Evolutionary conservation across 2,113 vertebrate species (phyloP).

Genomic region (Epinephelus moara): DNA sequence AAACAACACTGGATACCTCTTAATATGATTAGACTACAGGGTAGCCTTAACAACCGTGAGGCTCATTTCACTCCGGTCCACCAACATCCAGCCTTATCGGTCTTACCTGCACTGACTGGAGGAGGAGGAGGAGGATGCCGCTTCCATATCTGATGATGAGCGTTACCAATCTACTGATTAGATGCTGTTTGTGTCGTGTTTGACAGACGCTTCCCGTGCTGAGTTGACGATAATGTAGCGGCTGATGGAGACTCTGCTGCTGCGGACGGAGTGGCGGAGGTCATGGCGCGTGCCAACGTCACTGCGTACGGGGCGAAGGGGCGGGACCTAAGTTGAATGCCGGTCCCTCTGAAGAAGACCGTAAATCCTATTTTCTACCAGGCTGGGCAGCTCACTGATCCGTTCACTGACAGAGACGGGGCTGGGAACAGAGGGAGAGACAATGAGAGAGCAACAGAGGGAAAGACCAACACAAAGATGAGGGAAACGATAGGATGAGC

Average conservation of each 20-base stretch:
- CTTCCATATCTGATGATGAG: slow-evolving; percentile 55
- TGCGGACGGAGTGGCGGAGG: background rate
- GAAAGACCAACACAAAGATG: background rate
- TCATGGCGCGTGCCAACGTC: slow-evolving; percentile 51
- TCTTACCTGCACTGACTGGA: slow-evolving; percentile 72
- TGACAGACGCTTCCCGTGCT: background rate
- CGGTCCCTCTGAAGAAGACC: slow-evolving; percentile 62
- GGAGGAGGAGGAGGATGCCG: background rate
- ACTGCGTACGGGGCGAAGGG: background rate
- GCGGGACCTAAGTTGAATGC: slow-evolving; percentile 29
- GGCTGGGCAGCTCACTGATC: slow-evolving; percentile 67
- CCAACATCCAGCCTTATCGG: background rate
- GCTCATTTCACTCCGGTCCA: background rate
- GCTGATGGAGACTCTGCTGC: slow-evolving; percentile 24
- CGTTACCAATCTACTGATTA: background rate
- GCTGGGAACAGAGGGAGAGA: slow-evolving; percentile 22
- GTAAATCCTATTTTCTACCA: slow-evolving; percentile 74
- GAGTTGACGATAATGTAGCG: slow-evolving; percentile 4
- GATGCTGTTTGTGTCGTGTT: background rate
- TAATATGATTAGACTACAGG: background rate
- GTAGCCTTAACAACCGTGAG: slow-evolving; percentile 16
- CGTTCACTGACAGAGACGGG: slow-evolving; percentile 40
- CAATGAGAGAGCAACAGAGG: slow-evolving; percentile 2
- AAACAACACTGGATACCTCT: background rate
- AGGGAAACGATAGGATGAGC: background rate